Conservation (phyloP, 1,140 invertebrate species). For the Myzus persicae region DNA sequence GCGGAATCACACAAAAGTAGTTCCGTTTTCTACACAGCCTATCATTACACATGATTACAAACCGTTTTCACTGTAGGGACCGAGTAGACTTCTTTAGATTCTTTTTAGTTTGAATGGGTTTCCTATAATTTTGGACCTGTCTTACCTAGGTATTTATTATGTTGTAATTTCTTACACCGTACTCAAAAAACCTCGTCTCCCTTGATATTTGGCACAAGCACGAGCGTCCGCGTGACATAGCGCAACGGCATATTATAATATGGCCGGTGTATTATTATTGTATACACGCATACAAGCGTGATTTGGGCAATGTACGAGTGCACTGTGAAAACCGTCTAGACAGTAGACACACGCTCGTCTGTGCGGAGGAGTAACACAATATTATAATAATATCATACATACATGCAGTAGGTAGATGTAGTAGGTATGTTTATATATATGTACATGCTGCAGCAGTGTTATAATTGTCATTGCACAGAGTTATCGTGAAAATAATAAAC, state of each 20-base stretch:
- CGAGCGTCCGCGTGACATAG: neutral
- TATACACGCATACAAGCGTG: neutral
- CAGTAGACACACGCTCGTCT: neutral
- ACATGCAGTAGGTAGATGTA: neutral
- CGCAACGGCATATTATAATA: neutral
- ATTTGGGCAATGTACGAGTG: neutral
- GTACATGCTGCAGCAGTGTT: neutral
- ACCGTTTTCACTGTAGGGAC: neutral
- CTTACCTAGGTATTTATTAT: neutral
- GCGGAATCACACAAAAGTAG: neutral
- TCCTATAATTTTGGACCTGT: neutral
- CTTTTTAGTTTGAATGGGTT: neutral
- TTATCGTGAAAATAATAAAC: conserved; percentile 8
- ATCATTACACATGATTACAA: neutral
- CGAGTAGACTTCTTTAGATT: neutral
- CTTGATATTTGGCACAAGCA: conserved; percentile 8
- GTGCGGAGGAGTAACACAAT: conserved; percentile 3
- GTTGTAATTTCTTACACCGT: neutral
- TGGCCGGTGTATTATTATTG: neutral
- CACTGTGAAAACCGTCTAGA: conserved; percentile 5
- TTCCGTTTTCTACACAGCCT: neutral
- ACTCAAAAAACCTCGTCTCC: neutral
- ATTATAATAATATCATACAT: conserved; percentile 7
- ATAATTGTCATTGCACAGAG: neutral
- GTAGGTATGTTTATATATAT: neutral